Percentiles rank a stretch among this genome's conserved stretches.
Conservation (phyloP, 2,888 invertebrate genomes). For the Drosophila imparisetae region DNA sequence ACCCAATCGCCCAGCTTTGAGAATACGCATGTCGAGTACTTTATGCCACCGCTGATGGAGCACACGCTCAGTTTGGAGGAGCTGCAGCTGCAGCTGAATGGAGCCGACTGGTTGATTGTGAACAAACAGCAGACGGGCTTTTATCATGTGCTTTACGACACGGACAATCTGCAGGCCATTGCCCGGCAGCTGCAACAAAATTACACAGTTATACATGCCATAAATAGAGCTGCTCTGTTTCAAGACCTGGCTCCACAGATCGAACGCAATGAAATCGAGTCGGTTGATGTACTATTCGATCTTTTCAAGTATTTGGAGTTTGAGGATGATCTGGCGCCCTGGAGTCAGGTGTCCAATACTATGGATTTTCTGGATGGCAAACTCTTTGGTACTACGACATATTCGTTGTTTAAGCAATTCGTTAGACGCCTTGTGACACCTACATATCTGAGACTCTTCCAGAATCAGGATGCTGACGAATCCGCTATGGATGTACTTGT, state of each 20-base stretch:
- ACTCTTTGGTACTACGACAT: slow-evolving; percentile 68
- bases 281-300: slow-evolving; percentile 85
- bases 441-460: slow-evolving; percentile 61
- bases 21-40: slow-evolving; percentile 76
- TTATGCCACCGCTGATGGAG: slow-evolving; percentile 78
- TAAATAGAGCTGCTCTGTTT: slow-evolving; percentile 93
- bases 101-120: slow-evolving; percentile 82
- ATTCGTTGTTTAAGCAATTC: slow-evolving; percentile 72
- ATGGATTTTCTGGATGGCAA: slow-evolving; percentile 64
- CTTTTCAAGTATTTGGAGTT: slow-evolving; percentile 86
- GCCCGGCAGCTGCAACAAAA: slow-evolving; percentile 87
- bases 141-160: slow-evolving; percentile 90
- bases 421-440: slow-evolving; percentile 71
- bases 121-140: slow-evolving; percentile 84
- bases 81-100: slow-evolving; percentile 64
- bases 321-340: slow-evolving; percentile 89
- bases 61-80: slow-evolving; percentile 69
- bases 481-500: slow-evolving; percentile 22
- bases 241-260: slow-evolving; percentile 89
- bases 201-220: slow-evolving; percentile 88
- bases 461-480: slow-evolving; percentile 26
- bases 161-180: slow-evolving; percentile 88
- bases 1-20: slow-evolving; percentile 68
- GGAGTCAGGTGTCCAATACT: slow-evolving; percentile 86
- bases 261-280: slow-evolving; percentile 87